Conservation (phyloP, 2,797 vertebrate genomes). For the Rhinella marina region DNA sequence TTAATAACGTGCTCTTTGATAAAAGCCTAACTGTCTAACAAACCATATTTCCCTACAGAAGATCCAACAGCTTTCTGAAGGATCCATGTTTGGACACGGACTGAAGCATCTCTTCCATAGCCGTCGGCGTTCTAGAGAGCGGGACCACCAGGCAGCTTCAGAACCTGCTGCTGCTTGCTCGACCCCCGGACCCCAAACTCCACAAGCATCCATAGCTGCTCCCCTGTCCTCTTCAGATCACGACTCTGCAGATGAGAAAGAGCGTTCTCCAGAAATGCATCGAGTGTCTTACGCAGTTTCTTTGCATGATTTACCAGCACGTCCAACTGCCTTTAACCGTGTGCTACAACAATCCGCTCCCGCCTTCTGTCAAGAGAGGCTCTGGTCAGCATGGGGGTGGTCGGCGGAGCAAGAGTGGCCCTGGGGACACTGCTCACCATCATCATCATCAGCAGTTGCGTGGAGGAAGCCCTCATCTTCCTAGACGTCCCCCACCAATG, state of each 20-base stretch:
- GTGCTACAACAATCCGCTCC: conserved; percentile 84
- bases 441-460: conserved; percentile 68
- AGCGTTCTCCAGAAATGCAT: conserved; percentile 83
- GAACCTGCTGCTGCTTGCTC: conserved; percentile 37
- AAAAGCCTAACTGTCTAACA: background rate
- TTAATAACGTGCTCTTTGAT: background rate
- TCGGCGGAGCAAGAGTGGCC: conserved; percentile 78
- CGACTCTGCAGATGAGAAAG: conserved; percentile 82
- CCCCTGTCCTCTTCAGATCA: conserved; percentile 74
- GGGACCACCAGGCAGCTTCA: conserved; percentile 71
- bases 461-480: conserved; percentile 79
- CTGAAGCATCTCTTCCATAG: conserved; percentile 86
- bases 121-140: conserved; percentile 78
- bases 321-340: conserved; percentile 83
- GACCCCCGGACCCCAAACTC: conserved; percentile 71
- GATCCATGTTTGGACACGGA: conserved; percentile 85
- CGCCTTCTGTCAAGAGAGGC: conserved; percentile 82
- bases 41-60: conserved; percentile 69
- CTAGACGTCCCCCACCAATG: conserved; percentile 73
- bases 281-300: conserved; percentile 83
- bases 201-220: conserved; percentile 51
- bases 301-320: conserved; percentile 79
- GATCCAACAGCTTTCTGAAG: conserved; percentile 83
- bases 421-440: conserved; percentile 69
- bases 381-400: conserved; percentile 77